These are phyloP conservation scores for Egretta garzetta DNA, from an alignment of 2,113 vertebrate genomes.

Conservation along the genomic window DNA sequence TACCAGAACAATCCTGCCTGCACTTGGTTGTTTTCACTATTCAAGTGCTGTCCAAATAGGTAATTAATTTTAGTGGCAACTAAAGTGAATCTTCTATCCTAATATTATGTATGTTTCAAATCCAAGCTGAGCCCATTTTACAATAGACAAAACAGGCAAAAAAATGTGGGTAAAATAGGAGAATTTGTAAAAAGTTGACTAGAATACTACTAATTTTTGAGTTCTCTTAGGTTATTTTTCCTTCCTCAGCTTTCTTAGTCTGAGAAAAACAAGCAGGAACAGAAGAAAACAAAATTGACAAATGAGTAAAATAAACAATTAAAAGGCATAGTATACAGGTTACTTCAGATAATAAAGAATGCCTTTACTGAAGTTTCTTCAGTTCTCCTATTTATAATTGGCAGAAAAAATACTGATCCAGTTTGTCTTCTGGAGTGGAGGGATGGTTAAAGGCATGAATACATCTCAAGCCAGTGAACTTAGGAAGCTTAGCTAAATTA, in stretches of 20 bases:
- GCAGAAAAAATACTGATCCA: not conserved
- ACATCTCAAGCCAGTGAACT: not conserved
- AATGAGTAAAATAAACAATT: not conserved
- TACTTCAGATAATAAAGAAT: not conserved
- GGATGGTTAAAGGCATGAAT: not conserved
- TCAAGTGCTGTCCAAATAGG: not conserved
- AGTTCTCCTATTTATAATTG: not conserved
- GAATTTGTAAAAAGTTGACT: not conserved
- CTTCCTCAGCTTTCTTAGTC: not conserved
- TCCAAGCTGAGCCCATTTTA: not conserved
- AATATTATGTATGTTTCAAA: not conserved
- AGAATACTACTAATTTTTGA: not conserved
- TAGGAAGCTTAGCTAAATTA: not conserved
- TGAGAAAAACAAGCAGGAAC: not conserved
- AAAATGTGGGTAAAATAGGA: not conserved
- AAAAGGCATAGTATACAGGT: not conserved
- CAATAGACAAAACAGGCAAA: not conserved
- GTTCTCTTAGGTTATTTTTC: not conserved
- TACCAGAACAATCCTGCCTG: not conserved
- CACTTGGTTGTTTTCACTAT: not conserved
- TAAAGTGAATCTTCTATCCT: not conserved
- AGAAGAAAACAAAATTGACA: not conserved
- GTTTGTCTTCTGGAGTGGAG: not conserved
- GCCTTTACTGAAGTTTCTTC: not conserved
- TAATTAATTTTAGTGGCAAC: not conserved